These are phyloP conservation scores for Philaenus spumarius DNA, from an alignment of 1,140 invertebrate genomes.

Conservation along the genomic window DNA sequence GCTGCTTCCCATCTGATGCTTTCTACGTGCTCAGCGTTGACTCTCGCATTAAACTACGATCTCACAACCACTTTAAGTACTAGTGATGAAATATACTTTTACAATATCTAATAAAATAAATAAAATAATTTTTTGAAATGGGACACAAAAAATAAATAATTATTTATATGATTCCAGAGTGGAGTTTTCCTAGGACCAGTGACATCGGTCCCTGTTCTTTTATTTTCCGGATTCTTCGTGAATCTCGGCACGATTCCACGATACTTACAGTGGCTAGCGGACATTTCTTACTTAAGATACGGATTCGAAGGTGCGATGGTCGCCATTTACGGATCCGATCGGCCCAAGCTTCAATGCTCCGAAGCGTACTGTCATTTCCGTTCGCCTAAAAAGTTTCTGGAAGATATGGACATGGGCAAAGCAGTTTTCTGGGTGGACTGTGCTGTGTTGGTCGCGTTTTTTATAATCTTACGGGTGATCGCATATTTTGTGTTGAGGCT, in stretches of 20 bases:
- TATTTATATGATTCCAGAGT: conserved; percentile 53
- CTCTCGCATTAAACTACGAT: not conserved
- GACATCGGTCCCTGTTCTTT: conserved; percentile 54
- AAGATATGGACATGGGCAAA: conserved; percentile 70
- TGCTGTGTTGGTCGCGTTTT: conserved; percentile 67
- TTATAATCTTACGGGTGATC: conserved; percentile 71
- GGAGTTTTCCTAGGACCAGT: conserved; percentile 90
- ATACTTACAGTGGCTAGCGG: conserved; percentile 79
- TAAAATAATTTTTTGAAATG: not conserved
- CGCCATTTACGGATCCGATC: conserved; percentile 70
- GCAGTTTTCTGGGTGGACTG: conserved; percentile 73
- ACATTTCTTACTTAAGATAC: conserved; percentile 85
- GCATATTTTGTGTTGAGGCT: conserved; percentile 84
- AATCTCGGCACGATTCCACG: conserved; percentile 77
- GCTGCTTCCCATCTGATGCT: not conserved
- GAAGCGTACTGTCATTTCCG: conserved; percentile 70
- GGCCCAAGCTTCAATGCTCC: conserved; percentile 62
- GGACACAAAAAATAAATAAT: not conserved
- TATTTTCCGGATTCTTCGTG: conserved; percentile 90
- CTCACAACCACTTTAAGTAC: not conserved
- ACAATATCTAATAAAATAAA: not conserved
- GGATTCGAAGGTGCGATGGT: conserved; percentile 71
- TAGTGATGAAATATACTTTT: not conserved
- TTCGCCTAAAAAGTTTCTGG: conserved; percentile 66
- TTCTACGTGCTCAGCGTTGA: not conserved